Evolutionary conservation across 2,113 vertebrate species (phyloP).

Genomic region (Aramus guarauna): DNA sequence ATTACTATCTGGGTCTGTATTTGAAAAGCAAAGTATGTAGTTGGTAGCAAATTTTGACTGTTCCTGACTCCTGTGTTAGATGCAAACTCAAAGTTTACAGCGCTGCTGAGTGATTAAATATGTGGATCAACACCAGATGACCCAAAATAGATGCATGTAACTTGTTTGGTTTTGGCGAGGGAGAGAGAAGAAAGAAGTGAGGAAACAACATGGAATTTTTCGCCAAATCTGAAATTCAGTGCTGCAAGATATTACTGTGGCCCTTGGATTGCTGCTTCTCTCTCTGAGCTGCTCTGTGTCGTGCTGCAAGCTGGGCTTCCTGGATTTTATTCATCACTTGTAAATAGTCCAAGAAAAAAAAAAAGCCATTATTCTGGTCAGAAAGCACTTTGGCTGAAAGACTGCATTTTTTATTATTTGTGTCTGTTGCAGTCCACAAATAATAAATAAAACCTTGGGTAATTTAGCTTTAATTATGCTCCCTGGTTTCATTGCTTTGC

Average conservation of each 20-base stretch:
- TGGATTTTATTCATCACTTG: background rate
- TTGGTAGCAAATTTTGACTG: background rate
- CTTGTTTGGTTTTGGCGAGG: background rate
- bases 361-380: background rate
- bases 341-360: background rate
- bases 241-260: background rate
- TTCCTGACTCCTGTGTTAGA: background rate
- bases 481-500: background rate
- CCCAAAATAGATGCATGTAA: background rate
- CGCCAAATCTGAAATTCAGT: background rate
- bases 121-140: background rate
- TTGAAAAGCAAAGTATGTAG: background rate
- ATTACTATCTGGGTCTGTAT: background rate
- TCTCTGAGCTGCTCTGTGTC: background rate
- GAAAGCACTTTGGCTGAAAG: conserved; percentile 22
- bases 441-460: conserved; percentile 29
- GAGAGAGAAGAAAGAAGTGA: background rate
- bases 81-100: background rate
- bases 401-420: conserved; percentile 13
- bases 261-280: background rate
- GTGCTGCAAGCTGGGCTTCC: background rate
- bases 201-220: background rate
- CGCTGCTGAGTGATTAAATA: background rate
- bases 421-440: conserved; percentile 20
- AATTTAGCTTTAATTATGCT: conserved; percentile 33